A percentile compares a stretch with the other conserved stretches of the same genome.
Conservation (phyloP, 2,888 invertebrate species). For the Caenorhabditis sp. region DNA sequence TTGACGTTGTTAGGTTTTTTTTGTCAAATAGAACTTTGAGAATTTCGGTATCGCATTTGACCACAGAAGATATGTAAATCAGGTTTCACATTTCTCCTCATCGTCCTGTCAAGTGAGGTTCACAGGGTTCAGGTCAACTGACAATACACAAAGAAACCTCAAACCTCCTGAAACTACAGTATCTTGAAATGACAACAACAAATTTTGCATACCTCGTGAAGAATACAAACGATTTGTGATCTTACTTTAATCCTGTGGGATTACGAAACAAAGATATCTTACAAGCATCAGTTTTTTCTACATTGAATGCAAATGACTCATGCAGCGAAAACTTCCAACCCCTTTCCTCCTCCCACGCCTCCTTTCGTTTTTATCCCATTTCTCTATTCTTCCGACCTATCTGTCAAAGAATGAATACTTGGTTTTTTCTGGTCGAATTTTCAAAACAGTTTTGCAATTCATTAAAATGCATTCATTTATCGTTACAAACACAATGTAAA, state of each 20-base stretch:
- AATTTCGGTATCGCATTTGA: too few relatives aligned
- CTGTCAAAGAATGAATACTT: conserved; percentile 29
- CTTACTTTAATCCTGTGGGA: too few relatives aligned
- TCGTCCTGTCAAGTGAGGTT: too few relatives aligned
- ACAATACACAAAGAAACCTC: too few relatives aligned
- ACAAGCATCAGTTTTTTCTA: conserved; percentile 24
- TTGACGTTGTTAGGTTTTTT: too few relatives aligned
- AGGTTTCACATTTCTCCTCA: background rate
- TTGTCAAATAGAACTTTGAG: too few relatives aligned
- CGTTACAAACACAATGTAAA: conserved; percentile 53
- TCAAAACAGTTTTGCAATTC: conserved; percentile 2
- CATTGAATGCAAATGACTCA: conserved; percentile 54
- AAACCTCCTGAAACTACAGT: too few relatives aligned
- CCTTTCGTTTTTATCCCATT: conserved; percentile 41
- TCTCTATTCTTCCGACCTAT: conserved; percentile 7
- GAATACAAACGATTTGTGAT: conserved; percentile 16
- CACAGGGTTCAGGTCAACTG: too few relatives aligned
- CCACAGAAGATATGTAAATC: background rate
- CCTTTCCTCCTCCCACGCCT: background rate
- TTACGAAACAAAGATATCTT: conserved; percentile 46
- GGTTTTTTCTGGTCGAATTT: background rate
- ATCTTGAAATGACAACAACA: too few relatives aligned
- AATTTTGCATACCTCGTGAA: background rate
- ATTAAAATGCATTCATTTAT: conserved; percentile 60
- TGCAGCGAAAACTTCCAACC: conserved; percentile 17